Conservation (phyloP, 2,888 invertebrate species). For the Polydesmus complanatus region DNA sequence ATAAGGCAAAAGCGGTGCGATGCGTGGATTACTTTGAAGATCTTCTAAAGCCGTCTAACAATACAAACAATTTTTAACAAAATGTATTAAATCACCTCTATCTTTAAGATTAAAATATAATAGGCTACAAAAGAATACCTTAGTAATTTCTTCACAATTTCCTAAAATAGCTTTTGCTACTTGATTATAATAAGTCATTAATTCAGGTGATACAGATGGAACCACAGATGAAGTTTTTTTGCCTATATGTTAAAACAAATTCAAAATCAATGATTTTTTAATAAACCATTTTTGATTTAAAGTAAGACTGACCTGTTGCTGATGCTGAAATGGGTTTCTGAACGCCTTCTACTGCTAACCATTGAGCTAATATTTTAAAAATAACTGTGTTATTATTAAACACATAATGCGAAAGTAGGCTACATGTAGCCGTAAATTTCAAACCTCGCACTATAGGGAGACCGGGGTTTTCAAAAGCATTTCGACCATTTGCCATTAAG, state of each 20-base stretch:
- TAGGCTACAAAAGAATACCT: conserved; percentile 23
- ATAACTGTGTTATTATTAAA: too few relatives aligned
- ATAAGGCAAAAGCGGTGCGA: conserved; percentile 30
- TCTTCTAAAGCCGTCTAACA: conserved; percentile 30
- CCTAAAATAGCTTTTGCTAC: conserved; percentile 31
- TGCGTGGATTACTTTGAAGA: conserved; percentile 27
- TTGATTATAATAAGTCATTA: conserved; percentile 29
- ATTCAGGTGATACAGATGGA: conserved; percentile 22
- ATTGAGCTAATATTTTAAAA: conserved; percentile 30
- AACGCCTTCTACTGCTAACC: conserved; percentile 30
- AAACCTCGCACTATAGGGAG: conserved; percentile 29
- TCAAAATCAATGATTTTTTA: too few relatives aligned
- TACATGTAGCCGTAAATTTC: not conserved
- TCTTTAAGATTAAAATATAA: too few relatives aligned
- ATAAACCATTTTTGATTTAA: conserved; percentile 8
- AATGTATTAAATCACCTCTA: not conserved
- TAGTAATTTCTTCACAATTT: conserved; percentile 27
- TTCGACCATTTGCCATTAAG: conserved; percentile 24
- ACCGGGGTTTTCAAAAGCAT: conserved; percentile 26
- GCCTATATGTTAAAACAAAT: conserved; percentile 11
- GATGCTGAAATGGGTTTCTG: conserved; percentile 23
- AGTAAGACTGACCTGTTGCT: conserved; percentile 6
- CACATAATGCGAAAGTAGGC: not conserved
- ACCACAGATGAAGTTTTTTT: not conserved
- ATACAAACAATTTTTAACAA: conserved; percentile 1